Base-by-base conservation (phyloP, 2,888 invertebrate species). In the Suillia variegata region DNA sequence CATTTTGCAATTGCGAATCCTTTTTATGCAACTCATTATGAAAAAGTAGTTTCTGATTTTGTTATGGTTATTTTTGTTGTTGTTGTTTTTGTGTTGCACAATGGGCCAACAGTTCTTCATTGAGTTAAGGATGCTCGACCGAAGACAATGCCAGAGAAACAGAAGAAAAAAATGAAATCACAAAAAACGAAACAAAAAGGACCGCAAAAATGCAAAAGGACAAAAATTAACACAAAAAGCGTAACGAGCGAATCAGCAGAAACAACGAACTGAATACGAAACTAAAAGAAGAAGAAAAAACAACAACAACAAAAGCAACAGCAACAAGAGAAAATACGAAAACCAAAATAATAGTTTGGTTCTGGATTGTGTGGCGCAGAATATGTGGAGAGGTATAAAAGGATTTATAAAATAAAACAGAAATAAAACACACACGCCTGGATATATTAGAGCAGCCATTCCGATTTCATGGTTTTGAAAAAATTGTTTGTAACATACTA, bases 121-220 rank as follows among this genome's bases (percentile, higher is more conserved):
- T 45, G 45, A 45, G 45, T 45, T 45, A 45, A 45, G 45, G 17
- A 20, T 45, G 45, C 45, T 45, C 6, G 13, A 45, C 45, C 20
- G 20, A 45, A 4, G 18, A 20, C 45, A 45, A 20, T 45, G 38
- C 38, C 45, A 45, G 4, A 45, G n/a, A 38, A 38, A 3, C 38
- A 38, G 12, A 38, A 38, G 10, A n/a, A n/a, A n/a, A 38, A 26
- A 38, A 38, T n/a, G 38, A 38, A 38, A 38, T n/a, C n/a, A 38
- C 38, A 38, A n/a, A 38, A 38, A 38, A n/a, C 38, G n/a, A 38
- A 38, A 38, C 38, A 38, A 38, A 38, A n/a, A 38, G 3, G 3
- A 38, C 4, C 38, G 38, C 3, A 38, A 5, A 13, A n/a, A 3
- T n/a, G 38, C 38, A n/a, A 38, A 38, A 38, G 38, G n/a, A 38